Base-by-base conservation (phyloP, 2,888 invertebrate species). In the Clepsis dumicolana region DNA sequence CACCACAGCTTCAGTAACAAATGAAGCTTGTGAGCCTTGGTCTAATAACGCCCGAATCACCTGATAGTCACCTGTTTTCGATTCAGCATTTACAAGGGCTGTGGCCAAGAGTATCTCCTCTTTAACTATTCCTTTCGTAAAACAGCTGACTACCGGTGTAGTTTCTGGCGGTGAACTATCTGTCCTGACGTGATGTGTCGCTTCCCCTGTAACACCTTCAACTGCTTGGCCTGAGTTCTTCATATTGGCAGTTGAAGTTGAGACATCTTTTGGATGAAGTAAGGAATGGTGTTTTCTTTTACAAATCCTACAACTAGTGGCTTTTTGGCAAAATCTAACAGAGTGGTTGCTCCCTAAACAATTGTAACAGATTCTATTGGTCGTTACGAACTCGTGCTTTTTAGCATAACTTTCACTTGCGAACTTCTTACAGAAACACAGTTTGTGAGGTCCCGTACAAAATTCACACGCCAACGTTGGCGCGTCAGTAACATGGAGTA, bases 11-110 rank as follows among this genome's bases (percentile, higher is more conserved):
- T 80, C 78, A 0, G 77, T 77, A 2, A 79, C 73, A 56, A 79
- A 78, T 10, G 72, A 77, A 12, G 74, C 74, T 48, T 78, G 73
- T 10, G 79, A 77, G 1, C 78, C 77, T 32, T 76, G 77, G 61
- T 77, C 79, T 7, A 79, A 12, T 32, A 79, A 66, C 1, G 75
- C 75, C 59, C 77, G 27, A 2, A 75, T 8, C 4, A 62, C 41
- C 14, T 72, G 70, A 24, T 18, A 16, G 0, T 53, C 1, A 10
- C 60, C 60, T 18, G 60, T 29, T 60, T 25, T 60, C 0, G 44
- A 10, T 10, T 60, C 18, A 12, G 18, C 60, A 0, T 48, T 16
- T 4, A 60, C 14, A 0, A 60, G 3, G 0, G 60, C 44, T 10
- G 57, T 57, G 1, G 57, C 24, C n/a, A 57, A 18, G 27, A 60